Base-by-base conservation (phyloP, 2,113 vertebrate genomes). In the Oreocharis arfaki region DNA sequence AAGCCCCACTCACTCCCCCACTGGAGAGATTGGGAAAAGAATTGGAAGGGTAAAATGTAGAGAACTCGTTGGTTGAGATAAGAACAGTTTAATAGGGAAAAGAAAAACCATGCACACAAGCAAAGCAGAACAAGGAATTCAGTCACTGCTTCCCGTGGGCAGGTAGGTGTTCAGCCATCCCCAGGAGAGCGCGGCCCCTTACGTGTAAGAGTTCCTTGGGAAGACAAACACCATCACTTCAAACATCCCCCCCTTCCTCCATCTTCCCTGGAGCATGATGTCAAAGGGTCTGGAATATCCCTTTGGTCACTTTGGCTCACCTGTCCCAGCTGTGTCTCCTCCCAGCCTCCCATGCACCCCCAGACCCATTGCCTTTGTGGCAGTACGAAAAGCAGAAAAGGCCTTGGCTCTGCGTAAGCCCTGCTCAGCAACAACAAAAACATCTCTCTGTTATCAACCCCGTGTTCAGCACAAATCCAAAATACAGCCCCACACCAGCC, bases 221-320 rank as follows among this genome's bases (percentile, higher is more conserved):
- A 50, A 35, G 26, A 30, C 35, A 49, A 67, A 50, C 2, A 1
- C 10, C 35, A 21, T 42, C 35, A 30, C 6, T 65, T 13, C 32
- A 42, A 76, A 50, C 0, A 0, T 9, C 1, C 16, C 24, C 41
- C 10, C 3, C 1, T 50, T 35, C 35, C 52, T 42, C 7, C 35
- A 32, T 65, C n/a, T n/a, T n/a, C n/a, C n/a, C n/a, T n/a, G n/a
- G 35, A 64, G 3, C 41, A n/a, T 41, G 24, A 50, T 32, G 13
- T 4, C 37, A 26, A 1, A 15, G 1, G 44, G 13, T 42, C 44
- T 67, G 61, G 52, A 50, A 24, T 11, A 42, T 41, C 4, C 13
- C 26, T 67, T 30, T 57, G 71, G 42, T 76, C 61, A 21, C 44
- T 42, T 26, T 32, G 52, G 42, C 23, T 59, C 52, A 35, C 52